Percentiles rank a stretch among this genome's conserved stretches.
These are phyloP conservation scores for Cataglyphis altisquamis DNA, from an alignment of 2,888 invertebrate genomes.

Conservation along the genomic window DNA sequence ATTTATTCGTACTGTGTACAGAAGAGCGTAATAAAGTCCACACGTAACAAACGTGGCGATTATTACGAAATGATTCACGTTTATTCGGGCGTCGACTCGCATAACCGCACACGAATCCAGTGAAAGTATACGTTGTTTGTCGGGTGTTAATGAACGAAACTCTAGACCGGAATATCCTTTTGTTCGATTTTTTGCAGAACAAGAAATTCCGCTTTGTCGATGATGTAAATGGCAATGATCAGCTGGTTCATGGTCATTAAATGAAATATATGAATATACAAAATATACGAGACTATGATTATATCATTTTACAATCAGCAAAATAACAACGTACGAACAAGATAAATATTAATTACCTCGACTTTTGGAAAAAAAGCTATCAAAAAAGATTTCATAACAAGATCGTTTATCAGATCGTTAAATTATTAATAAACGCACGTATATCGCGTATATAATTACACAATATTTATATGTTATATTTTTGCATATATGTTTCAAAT, in stretches of 20 bases:
- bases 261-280: neutral
- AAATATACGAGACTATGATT: neutral
- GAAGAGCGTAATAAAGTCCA: neutral
- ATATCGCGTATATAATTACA: neutral
- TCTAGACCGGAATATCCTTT: slow-evolving; percentile 41
- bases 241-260: slow-evolving; percentile 33
- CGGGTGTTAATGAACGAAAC: slow-evolving; percentile 66
- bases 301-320: neutral
- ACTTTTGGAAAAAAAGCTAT: neutral
- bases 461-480: neutral
- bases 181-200: slow-evolving; percentile 5
- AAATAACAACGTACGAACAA: neutral
- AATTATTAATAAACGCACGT: neutral
- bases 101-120: slow-evolving; percentile 60
- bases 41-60: neutral
- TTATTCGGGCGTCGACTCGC: slow-evolving; percentile 36
- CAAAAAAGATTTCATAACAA: neutral
- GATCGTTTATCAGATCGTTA: no score
- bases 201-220: slow-evolving; percentile 3
- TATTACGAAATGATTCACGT: slow-evolving; percentile 39
- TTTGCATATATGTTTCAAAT: neutral
- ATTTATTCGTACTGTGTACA: neutral
- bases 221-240: neutral
- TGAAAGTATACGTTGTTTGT: slow-evolving; percentile 66
- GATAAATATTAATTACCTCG: neutral